These are phyloP conservation scores for Emys orbicularis DNA, from an alignment of 2,797 vertebrate species.

Conservation along the genomic window DNA sequence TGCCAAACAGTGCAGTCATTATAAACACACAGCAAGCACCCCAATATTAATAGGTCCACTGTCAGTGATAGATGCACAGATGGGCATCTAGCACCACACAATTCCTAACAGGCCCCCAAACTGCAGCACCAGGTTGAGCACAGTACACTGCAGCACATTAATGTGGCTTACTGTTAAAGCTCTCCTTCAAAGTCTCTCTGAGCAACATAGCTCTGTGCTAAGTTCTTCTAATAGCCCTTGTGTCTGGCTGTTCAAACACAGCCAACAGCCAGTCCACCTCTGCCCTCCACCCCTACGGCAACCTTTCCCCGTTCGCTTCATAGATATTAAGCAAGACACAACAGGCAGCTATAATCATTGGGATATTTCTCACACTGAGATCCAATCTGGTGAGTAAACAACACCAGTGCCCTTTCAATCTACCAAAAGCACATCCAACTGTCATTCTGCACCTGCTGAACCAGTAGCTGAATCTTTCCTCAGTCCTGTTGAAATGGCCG, in stretches of 20 bases:
- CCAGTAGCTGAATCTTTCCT: neutral
- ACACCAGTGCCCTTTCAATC: neutral
- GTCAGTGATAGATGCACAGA: neutral
- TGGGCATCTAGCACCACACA: neutral
- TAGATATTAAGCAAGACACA: neutral
- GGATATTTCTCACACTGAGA: neutral
- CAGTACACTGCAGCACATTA: neutral
- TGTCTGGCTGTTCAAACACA: neutral
- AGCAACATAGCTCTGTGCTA: neutral
- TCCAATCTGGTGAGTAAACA: neutral
- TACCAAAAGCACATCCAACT: neutral
- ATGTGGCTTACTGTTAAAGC: neutral
- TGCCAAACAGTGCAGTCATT: neutral
- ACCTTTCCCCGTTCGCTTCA: neutral
- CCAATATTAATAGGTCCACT: neutral
- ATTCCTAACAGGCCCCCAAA: neutral
- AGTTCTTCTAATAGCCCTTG: neutral
- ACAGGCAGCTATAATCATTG: neutral
- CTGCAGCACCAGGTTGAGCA: neutral
- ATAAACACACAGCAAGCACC: neutral
- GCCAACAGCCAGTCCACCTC: neutral
- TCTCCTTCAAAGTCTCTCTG: neutral
- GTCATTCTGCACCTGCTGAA: neutral
- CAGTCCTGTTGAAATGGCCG: neutral
- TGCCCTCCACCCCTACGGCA: neutral